These are phyloP conservation scores for Pemphigus obesinymphae DNA, from an alignment of 1,140 invertebrate species.

Conservation along the genomic window DNA sequence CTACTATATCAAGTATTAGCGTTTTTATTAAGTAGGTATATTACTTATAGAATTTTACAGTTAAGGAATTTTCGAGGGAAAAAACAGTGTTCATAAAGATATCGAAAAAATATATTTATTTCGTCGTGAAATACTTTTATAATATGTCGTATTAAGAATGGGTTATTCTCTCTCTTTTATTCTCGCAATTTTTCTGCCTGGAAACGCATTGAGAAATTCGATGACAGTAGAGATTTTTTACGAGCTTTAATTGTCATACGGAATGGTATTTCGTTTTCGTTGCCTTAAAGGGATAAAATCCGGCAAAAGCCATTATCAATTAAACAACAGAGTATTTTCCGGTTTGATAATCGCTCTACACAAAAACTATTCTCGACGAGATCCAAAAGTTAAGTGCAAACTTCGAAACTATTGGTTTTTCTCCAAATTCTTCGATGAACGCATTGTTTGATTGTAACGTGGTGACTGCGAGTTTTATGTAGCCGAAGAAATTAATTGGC, in stretches of 20 bases:
- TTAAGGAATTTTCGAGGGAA: too few relatives aligned
- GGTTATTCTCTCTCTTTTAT: neutral
- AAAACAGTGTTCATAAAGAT: too few relatives aligned
- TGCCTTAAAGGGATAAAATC: neutral
- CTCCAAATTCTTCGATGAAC: neutral
- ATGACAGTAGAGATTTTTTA: neutral
- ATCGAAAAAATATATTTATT: too few relatives aligned
- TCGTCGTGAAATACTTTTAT: neutral
- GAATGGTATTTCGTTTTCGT: neutral
- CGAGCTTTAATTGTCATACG: neutral
- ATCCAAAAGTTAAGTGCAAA: slow-evolving; percentile 5
- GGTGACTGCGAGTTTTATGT: neutral
- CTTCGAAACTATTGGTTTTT: neutral
- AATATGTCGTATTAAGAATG: neutral
- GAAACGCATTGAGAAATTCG: neutral
- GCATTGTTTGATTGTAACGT: neutral
- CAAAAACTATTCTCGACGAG: slow-evolving; percentile 6
- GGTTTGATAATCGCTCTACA: neutral
- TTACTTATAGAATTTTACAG: too few relatives aligned
- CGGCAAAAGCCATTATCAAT: neutral
- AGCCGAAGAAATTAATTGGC: neutral
- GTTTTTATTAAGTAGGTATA: too few relatives aligned
- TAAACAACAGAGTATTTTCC: neutral
- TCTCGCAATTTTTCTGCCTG: neutral
- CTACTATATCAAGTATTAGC: too few relatives aligned